These are phyloP conservation scores for Amblyopsis rosae DNA, from an alignment of 2,113 vertebrate species.

Conservation along the genomic window DNA sequence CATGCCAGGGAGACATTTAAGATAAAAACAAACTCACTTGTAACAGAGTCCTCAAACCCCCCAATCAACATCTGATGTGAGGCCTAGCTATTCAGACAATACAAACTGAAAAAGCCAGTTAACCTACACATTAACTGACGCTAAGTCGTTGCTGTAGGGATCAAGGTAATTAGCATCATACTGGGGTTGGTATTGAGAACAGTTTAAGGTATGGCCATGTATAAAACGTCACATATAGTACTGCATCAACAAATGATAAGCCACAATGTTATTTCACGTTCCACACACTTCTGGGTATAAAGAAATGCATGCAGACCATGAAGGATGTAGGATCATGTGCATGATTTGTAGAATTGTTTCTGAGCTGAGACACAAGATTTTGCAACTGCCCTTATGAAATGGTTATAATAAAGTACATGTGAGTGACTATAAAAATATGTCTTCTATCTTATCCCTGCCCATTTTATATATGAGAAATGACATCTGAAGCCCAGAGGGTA, in stretches of 20 bases:
- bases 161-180: conserved; percentile 8
- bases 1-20: conserved; percentile 28
- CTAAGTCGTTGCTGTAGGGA: conserved; percentile 15
- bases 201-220: conserved; percentile 58
- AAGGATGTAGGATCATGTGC: not conserved
- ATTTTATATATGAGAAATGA: conserved; percentile 27
- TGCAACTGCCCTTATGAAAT: conserved; percentile 22
- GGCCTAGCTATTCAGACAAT: conserved; percentile 15
- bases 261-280: not conserved
- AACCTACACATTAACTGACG: not conserved
- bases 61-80: not conserved
- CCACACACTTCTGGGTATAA: not conserved
- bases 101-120: too few relatives aligned
- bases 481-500: conserved; percentile 39
- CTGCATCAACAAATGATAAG: conserved; percentile 29
- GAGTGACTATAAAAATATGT: conserved; percentile 49
- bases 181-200: conserved; percentile 5
- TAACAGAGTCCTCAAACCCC: too few relatives aligned
- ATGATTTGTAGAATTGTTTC: not conserved
- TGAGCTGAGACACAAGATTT: conserved; percentile 55
- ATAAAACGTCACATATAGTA: conserved; percentile 49
- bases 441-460: conserved; percentile 10
- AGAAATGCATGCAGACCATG: conserved; percentile 4
- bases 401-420: conserved; percentile 16
- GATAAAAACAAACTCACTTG: not conserved